phyloP scores from a whole-genome alignment of 2,888 invertebrate genomes.

The Drosophila parthenogenetica region DNA sequence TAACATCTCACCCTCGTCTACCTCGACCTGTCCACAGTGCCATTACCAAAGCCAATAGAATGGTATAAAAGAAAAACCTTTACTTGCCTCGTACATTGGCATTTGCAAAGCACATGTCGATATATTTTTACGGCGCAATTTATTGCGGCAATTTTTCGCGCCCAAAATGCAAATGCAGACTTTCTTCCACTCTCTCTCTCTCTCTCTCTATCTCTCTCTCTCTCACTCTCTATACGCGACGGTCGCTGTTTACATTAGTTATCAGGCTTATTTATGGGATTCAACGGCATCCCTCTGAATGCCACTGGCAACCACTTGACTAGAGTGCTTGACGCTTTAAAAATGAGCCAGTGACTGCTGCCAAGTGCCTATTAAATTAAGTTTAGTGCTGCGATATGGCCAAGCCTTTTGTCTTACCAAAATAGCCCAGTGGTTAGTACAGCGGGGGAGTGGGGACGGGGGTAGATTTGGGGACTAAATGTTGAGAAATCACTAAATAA shows the following conservation, averaged over 20 bases:
- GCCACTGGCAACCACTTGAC: conserved; percentile 46
- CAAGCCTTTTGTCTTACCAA: conserved; percentile 67
- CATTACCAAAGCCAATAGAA: conserved; percentile 9
- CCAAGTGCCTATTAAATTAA: conserved; percentile 77
- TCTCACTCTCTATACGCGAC: conserved; percentile 42
- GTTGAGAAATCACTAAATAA: conserved; percentile 80
- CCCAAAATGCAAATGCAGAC: conserved; percentile 79
- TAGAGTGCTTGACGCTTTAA: conserved; percentile 70
- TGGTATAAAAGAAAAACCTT: neutral
- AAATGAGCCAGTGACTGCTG: conserved; percentile 68
- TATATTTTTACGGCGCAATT: conserved; percentile 78
- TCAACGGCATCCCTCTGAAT: conserved; percentile 15
- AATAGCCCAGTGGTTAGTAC: conserved; percentile 13
- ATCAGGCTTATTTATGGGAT: conserved; percentile 77
- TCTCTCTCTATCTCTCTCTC: too few species aligned
- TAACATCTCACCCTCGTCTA: conserved; percentile 28
- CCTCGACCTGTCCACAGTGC: conserved; percentile 23
- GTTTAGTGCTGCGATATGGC: conserved; percentile 77
- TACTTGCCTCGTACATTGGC: neutral
- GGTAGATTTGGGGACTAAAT: conserved; percentile 6
- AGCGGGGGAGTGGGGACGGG: neutral
- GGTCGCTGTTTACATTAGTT: conserved; percentile 80
- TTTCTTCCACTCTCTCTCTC: conserved; percentile 16
- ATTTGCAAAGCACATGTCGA: conserved; percentile 54
- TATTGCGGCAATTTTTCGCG: conserved; percentile 80